Evolutionary conservation across 2,797 vertebrate genomes (phyloP), one percentile per base, ranked within the genome.

Genomic region (Lerista edwardsae): DNA sequence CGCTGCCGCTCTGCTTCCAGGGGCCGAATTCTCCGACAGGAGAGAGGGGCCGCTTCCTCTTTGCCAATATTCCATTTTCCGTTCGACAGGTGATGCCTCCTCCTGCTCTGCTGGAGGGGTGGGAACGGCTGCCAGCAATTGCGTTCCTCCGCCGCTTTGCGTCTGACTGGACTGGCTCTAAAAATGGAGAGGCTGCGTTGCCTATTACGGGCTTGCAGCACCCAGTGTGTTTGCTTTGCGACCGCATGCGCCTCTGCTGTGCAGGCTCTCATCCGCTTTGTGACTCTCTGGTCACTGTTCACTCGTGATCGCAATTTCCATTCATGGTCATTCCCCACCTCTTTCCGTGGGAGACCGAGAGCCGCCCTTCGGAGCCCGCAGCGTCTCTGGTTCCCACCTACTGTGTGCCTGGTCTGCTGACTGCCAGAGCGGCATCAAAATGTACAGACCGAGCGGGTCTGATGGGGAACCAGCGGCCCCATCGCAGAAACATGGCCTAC

Each of bases 161-260:
- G 47, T 55, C 59, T 9, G 0, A 0, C 0, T 25, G 19, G 59
- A 19, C 62, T 2, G 39, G 27, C 21, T 10, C 1, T 4, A 17
- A 19, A 3, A 21, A 62, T 27, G 1, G 2, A 25, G 1, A 47
- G 0, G 76, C 25, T 34, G 1, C 6, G 27, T 15, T 29, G 71
- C 27, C 47, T 51, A n/a, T 44, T 44, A 4, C 9, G 41, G 41
- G 41, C 9, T 4, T 44, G 41, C 41, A 44, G 41, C 41, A 44
- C 41, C 41, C 41, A 44, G 41, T 44, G 41, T 44, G 41, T 44
- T 44, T 44, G 41, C 9, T 44, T 44, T 44, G 41, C 9, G 41
- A 44, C 41, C 4, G 41, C 41, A 44, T 9, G 9, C 41, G 9
- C 9, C 9, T 44, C 9, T 44, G 41, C 41, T 44, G 9, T 44